Conservation (phyloP, 64 coral and sea anemone species). For the Porites lutea region DNA sequence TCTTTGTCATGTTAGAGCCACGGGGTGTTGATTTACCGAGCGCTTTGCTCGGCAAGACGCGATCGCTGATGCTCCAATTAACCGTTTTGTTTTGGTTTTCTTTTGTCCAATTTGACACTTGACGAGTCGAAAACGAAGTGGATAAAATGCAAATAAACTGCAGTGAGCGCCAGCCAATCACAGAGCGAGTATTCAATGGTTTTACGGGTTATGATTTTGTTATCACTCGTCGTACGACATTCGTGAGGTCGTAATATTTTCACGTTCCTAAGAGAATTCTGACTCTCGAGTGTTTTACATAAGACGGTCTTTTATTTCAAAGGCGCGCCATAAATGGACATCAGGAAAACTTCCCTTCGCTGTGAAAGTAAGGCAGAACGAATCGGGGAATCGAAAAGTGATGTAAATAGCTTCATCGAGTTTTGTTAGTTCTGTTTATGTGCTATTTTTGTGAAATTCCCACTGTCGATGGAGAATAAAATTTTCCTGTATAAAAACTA, state of each 20-base stretch:
- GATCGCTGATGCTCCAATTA: background rate
- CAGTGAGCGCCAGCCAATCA: constrained; percentile 73
- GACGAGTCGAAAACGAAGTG: constrained; percentile 21
- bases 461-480: constrained; percentile 5
- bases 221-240: constrained; percentile 57
- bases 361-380: background rate
- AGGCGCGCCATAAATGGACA: constrained; percentile 1
- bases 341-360: background rate
- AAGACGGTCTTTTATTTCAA: constrained; percentile 44
- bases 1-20: too few relatives aligned
- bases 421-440: constrained; percentile 40
- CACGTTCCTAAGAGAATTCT: constrained; percentile 69
- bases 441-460: constrained; percentile 36
- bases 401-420: constrained; percentile 33
- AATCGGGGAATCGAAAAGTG: background rate
- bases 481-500: constrained; percentile 19
- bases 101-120: constrained; percentile 38
- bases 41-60: background rate
- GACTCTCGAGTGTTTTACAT: constrained; percentile 82
- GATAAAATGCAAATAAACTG: constrained; percentile 57
- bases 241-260: constrained; percentile 61
- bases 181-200: constrained; percentile 67
- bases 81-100: constrained; percentile 14
- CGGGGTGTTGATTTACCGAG: background rate
- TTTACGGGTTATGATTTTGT: constrained; percentile 88